These are phyloP conservation scores for Araneus ventricosus DNA, from an alignment of 1,140 invertebrate genomes.

Conservation along the genomic window DNA sequence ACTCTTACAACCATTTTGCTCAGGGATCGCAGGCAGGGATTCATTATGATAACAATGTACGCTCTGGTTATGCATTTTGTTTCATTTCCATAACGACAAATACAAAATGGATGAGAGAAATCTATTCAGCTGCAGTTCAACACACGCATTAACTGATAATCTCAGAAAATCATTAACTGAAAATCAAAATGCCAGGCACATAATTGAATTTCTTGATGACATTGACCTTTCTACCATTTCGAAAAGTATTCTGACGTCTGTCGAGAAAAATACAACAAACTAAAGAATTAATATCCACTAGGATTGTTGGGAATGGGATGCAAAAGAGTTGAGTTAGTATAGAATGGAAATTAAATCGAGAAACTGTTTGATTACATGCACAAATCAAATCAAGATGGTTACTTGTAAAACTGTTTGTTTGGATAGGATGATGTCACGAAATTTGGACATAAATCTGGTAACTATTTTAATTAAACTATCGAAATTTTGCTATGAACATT, in stretches of 20 bases:
- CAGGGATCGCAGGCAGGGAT: neutral
- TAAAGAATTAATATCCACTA: too few species aligned
- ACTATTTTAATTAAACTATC: too few species aligned
- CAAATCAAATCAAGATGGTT: neutral
- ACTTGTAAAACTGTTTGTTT: neutral
- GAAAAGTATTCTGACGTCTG: neutral
- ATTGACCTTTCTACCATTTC: conserved; percentile 30
- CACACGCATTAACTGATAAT: conserved; percentile 29
- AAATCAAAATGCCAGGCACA: conserved; percentile 16
- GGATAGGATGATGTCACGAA: neutral
- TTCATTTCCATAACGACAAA: conserved; percentile 37
- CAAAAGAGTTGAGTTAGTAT: neutral
- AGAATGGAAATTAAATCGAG: too few species aligned
- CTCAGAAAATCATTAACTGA: conserved; percentile 25
- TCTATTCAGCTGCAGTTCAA: neutral
- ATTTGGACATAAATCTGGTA: neutral
- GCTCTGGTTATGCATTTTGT: conserved; percentile 41
- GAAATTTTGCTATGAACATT: too few species aligned
- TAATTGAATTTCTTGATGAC: conserved; percentile 43
- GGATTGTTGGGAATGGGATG: too few species aligned
- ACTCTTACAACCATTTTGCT: conserved; percentile 7
- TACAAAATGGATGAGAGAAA: conserved; percentile 20
- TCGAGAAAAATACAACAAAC: too few species aligned
- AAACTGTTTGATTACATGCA: neutral
- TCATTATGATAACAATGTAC: conserved; percentile 49